phyloP scores from a whole-genome alignment of 2,113 vertebrate species.

The Thalassoma bifasciatum region DNA sequence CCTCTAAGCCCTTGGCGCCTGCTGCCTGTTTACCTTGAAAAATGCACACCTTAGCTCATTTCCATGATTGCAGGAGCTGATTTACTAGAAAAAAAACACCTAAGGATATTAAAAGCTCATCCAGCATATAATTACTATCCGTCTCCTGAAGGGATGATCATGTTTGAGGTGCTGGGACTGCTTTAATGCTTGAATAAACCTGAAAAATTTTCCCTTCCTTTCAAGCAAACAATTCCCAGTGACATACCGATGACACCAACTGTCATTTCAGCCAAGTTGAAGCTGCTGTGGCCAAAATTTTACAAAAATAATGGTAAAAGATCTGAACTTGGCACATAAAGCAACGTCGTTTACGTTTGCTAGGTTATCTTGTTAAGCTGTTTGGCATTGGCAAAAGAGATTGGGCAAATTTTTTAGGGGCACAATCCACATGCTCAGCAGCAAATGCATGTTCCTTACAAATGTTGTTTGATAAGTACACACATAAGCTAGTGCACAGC shows the following conservation, averaged over 20 bases:
- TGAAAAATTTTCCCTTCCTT: slow-evolving; percentile 8
- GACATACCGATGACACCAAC: slow-evolving; percentile 7
- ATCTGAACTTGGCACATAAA: too few relatives aligned
- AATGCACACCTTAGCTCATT: slow-evolving; percentile 63
- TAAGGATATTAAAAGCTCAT: slow-evolving; percentile 48
- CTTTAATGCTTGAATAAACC: slow-evolving; percentile 51
- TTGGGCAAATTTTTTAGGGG: too few relatives aligned
- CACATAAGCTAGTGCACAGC: too few relatives aligned
- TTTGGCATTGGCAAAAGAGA: too few relatives aligned
- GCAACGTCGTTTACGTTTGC: too few relatives aligned
- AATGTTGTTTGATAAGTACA: too few relatives aligned
- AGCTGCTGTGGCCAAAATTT: too few relatives aligned
- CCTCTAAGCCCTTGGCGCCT: slow-evolving; percentile 58
- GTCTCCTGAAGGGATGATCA: slow-evolving; percentile 56
- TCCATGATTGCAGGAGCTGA: slow-evolving; percentile 50
- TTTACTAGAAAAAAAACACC: slow-evolving; percentile 35
- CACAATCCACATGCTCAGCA: too few relatives aligned
- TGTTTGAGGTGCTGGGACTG: slow-evolving; percentile 46
- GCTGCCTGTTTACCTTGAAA: slow-evolving; percentile 58
- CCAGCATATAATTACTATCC: slow-evolving; percentile 61
- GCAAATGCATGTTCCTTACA: too few relatives aligned
- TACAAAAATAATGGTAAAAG: too few relatives aligned
- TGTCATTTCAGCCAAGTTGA: neutral
- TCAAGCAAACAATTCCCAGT: slow-evolving; percentile 25
- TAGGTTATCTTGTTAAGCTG: too few relatives aligned